Percentiles rank a stretch among this genome's conserved stretches.
Conservation (phyloP, 1,140 invertebrate genomes). For the Leptinotarsa texana region DNA sequence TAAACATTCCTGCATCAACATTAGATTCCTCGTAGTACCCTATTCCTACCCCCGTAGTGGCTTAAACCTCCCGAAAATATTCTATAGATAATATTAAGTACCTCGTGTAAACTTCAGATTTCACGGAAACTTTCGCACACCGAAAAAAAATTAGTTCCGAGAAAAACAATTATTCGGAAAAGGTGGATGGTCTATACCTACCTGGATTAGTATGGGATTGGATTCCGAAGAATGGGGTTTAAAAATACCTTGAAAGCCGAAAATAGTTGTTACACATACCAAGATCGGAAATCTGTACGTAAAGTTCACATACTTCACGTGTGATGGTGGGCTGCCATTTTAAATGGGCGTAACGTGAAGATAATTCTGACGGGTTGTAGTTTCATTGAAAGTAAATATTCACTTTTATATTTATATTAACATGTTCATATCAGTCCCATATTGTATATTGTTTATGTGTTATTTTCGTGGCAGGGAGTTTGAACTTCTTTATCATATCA, state of each 20-base stretch:
- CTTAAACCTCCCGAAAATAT: too few species aligned
- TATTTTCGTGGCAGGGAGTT: too few species aligned
- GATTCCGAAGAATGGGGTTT: constrained; percentile 17
- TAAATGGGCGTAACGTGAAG: constrained; percentile 8
- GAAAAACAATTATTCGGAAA: constrained; percentile 19
- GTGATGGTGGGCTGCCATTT: not conserved
- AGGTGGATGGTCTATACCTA: constrained; percentile 10
- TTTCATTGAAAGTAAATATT: too few species aligned
- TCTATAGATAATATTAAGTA: not conserved
- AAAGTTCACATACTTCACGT: constrained; percentile 12
- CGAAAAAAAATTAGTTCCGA: constrained; percentile 20
- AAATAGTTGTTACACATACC: constrained; percentile 21
- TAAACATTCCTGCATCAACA: too few species aligned
- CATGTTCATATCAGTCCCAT: too few species aligned
- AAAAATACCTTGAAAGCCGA: constrained; percentile 24
- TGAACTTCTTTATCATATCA: too few species aligned
- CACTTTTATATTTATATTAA: too few species aligned
- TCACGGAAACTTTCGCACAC: constrained; percentile 5
- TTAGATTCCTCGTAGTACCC: too few species aligned
- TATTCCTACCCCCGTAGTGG: too few species aligned
- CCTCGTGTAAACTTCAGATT: not conserved
- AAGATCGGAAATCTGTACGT: constrained; percentile 20
- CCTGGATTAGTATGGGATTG: constrained; percentile 22
- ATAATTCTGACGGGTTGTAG: too few species aligned
- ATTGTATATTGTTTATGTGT: too few species aligned